phyloP scores from a whole-genome alignment of 2,797 vertebrate genomes.

The Menidia menidia region DNA sequence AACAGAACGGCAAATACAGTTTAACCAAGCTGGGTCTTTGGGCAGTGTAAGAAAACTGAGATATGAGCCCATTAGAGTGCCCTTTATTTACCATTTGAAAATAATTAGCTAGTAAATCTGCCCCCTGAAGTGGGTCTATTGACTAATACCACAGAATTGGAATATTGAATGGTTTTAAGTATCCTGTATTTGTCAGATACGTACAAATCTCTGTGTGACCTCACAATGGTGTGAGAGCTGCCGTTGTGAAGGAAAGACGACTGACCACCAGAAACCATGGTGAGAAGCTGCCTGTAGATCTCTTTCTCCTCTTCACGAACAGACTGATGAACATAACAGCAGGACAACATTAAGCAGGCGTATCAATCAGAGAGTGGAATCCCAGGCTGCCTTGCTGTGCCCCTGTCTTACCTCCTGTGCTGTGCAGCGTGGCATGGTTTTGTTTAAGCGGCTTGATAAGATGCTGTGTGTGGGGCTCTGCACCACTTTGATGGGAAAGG shows the following conservation, averaged over 20 bases:
- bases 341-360: not conserved
- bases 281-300: constrained; percentile 92
- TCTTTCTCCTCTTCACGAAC: constrained; percentile 92
- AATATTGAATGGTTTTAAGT: too few species aligned
- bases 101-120: too few species aligned
- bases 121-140: too few species aligned
- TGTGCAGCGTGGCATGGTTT: constrained; percentile 78
- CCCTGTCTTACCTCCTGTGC: constrained; percentile 88
- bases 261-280: constrained; percentile 91
- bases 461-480: constrained; percentile 86
- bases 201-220: constrained; percentile 90
- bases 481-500: constrained; percentile 90
- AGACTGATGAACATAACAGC: constrained; percentile 79
- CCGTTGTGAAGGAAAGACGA: constrained; percentile 86
- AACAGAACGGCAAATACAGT: not conserved
- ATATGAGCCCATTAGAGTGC: too few species aligned
- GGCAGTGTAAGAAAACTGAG: too few species aligned
- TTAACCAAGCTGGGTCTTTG: not conserved
- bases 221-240: constrained; percentile 79
- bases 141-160: too few species aligned
- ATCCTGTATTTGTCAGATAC: constrained; percentile 58
- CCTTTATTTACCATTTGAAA: too few species aligned
- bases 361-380: not conserved
- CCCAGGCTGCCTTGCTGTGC: not conserved
- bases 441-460: constrained; percentile 79